Evolutionary conservation across 2,888 invertebrate genomes (phyloP), one percentile per base, ranked within the genome.

Genomic region (Mystacides longicornis): DNA sequence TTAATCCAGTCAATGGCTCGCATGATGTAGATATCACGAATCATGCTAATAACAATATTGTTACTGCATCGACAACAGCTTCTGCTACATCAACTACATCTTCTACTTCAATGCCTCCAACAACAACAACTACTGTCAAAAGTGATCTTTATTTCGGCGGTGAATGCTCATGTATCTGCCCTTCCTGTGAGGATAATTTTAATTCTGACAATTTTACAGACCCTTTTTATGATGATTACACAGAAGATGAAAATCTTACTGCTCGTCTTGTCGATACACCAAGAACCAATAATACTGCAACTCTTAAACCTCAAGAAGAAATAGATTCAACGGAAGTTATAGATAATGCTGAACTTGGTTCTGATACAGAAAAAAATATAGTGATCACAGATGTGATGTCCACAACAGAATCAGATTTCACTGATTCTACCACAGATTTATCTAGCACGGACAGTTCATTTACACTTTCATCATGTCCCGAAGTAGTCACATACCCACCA

Each of bases 111-210:
- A 67, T 49, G 22, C 18, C 68, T 66, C 49, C 64, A 65, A 2
- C 64, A 66, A 22, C 64, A 65, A 9, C 69, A 66, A 27, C 65
- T 66, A 49, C 65, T 16, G 7, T 62, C 31, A 59, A 21, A 22
- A 53, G 50, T 47, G 49, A 55, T 37, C 69, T 63, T 60, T 64
- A 65, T 33, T 77, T 76, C 73, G 85, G 85, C 60, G 86, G 86
- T 43, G 82, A 81, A 65, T 87, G 87, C 68, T 82, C 85, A 67
- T 87, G 87, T 68, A 82, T 83, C 14, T 87, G 87, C 68, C 87
- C 88, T 31, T 79, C 81, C 66, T 80, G 86, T 69, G 80, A 79
- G 58, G 68, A 70, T 62, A 71, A 65, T 59, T 64, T 63, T 62
- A 65, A 69, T 63, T 65, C 66, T 66, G 67, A 60, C 51, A 71